Evolutionary conservation across 2,113 vertebrate genomes (phyloP).

Genomic region (Xenopus borealis): DNA sequence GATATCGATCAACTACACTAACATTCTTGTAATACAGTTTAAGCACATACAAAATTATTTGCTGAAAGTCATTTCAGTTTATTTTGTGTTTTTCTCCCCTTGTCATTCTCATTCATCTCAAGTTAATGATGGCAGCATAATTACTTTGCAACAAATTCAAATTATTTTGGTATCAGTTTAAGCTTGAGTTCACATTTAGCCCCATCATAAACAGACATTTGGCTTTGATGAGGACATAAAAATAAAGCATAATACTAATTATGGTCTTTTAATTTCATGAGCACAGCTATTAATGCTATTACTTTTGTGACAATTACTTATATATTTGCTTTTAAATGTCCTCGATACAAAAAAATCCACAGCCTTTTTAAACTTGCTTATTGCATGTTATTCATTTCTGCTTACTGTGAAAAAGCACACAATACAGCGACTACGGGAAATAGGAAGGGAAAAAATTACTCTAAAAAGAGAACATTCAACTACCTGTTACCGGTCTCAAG

Average conservation of each 20-base stretch:
- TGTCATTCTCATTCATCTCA: conserved; percentile 12
- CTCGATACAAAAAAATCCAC: no score
- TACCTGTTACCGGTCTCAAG: no score
- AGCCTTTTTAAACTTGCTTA: no score
- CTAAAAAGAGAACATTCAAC: no score
- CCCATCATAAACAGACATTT: not conserved
- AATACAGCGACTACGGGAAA: no score
- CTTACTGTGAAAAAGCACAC: no score
- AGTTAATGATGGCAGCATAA: not conserved
- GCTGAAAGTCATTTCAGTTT: not conserved
- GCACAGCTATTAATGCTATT: not conserved
- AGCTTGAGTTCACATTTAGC: not conserved
- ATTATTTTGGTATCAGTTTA: not conserved
- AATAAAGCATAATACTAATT: not conserved
- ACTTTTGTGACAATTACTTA: not conserved
- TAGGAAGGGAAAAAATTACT: no score
- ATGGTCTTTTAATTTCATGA: not conserved
- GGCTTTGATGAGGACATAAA: not conserved
- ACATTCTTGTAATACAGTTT: no score
- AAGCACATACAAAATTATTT: no score
- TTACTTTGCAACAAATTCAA: not conserved
- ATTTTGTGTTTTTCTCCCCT: not conserved
- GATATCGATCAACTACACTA: no score
- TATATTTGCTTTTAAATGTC: no score
- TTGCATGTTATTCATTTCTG: no score